Evolutionary conservation across 2,888 invertebrate species (phyloP).

Genomic region (Aleiodes testaceus): DNA sequence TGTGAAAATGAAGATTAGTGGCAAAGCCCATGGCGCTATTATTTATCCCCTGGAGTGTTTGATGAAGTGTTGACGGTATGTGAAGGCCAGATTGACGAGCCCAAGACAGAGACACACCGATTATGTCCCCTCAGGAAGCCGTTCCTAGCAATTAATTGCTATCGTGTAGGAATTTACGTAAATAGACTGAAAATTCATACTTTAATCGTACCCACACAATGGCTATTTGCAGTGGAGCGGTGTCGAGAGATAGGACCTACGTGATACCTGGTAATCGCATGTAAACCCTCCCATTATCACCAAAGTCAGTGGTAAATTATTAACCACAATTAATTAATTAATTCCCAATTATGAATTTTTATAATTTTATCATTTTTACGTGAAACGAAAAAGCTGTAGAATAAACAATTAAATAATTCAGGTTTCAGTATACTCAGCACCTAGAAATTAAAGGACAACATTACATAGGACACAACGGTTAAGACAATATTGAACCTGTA

Average conservation of each 20-base stretch:
- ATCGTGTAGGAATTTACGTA: constrained; percentile 34
- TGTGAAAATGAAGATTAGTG: too few relatives aligned
- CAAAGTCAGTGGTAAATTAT: constrained; percentile 43
- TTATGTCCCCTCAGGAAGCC: constrained; percentile 58
- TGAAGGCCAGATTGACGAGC: constrained; percentile 29
- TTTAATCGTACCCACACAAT: constrained; percentile 1
- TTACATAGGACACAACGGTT: constrained; percentile 60
- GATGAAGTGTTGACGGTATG: not conserved
- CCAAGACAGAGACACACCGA: constrained; percentile 48
- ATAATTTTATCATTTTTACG: constrained; percentile 48
- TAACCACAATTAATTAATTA: constrained; percentile 35
- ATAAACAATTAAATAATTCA: constrained; percentile 61
- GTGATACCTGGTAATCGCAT: constrained; percentile 73
- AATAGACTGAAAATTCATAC: constrained; percentile 15
- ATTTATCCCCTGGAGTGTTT: not conserved
- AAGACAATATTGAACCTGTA: constrained; percentile 15
- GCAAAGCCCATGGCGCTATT: not conserved
- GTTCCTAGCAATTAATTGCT: constrained; percentile 51
- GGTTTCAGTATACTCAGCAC: constrained; percentile 61
- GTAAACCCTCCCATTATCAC: constrained; percentile 70
- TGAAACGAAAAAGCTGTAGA: constrained; percentile 53
- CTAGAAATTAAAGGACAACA: constrained; percentile 70
- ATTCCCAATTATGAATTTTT: constrained; percentile 40
- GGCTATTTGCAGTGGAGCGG: constrained; percentile 61
- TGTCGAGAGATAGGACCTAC: constrained; percentile 69